phyloP scores from a whole-genome alignment of 2,888 invertebrate genomes.

The Orchestes rusci region DNA sequence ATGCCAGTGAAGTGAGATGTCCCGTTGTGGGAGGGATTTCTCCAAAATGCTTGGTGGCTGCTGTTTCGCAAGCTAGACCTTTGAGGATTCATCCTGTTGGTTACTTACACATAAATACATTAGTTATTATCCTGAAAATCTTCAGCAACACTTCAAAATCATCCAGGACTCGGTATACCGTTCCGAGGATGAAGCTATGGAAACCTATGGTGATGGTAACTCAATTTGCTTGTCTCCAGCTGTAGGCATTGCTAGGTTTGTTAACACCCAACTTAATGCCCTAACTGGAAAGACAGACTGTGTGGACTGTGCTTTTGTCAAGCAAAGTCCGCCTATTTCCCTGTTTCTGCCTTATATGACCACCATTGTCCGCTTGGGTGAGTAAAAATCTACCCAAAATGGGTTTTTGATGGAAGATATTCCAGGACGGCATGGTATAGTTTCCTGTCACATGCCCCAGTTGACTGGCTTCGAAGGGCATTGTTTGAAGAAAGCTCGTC shows the following conservation, averaged over 20 bases:
- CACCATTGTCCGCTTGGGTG: conserved; percentile 37
- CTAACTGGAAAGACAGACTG: conserved; percentile 34
- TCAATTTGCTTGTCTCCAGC: conserved; percentile 34
- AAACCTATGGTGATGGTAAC: conserved; percentile 31
- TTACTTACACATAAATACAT: not conserved
- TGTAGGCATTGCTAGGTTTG: conserved; percentile 37
- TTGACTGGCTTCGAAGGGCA: conserved; percentile 35
- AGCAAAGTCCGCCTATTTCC: conserved; percentile 38
- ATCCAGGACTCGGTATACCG: conserved; percentile 32
- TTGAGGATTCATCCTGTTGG: conserved; percentile 19
- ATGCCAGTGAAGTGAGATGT: conserved; percentile 33
- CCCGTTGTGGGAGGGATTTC: conserved; percentile 39
- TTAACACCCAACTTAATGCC: conserved; percentile 36
- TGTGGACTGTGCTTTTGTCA: conserved; percentile 40
- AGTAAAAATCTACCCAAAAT: too few relatives aligned
- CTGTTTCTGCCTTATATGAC: conserved; percentile 40
- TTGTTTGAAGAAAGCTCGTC: conserved; percentile 33
- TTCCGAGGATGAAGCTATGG: conserved; percentile 35
- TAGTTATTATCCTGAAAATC: not conserved
- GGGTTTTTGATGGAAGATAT: not conserved
- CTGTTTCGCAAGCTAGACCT: conserved; percentile 38
- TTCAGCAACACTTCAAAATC: conserved; percentile 23
- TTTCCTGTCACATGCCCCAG: conserved; percentile 39
- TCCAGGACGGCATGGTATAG: conserved; percentile 36
- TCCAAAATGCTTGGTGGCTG: conserved; percentile 34